Evolutionary conservation across 1,140 invertebrate species (phyloP).

Genomic region (Meloidogyne chitwoodi): DNA sequence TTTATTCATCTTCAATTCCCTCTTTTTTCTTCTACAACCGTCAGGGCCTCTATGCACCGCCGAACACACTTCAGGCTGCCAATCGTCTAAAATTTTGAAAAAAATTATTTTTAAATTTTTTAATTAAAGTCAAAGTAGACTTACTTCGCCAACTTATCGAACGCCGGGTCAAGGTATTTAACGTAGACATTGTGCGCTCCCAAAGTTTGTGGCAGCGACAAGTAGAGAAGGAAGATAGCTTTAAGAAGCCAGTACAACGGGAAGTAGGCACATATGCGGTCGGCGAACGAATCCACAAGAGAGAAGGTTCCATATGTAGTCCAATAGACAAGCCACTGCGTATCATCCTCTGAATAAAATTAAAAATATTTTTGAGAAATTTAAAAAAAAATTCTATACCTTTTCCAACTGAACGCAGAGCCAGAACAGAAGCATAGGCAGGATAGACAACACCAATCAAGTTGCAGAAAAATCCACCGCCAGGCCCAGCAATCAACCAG

Average conservation of each 20-base stretch:
- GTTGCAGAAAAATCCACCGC: slow-evolving; percentile 88
- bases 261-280: background rate
- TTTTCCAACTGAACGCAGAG: background rate
- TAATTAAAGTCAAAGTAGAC: no score
- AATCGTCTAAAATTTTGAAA: background rate
- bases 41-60: background rate
- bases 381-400: background rate
- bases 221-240: background rate
- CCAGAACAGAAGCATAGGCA: slow-evolving; percentile 73
- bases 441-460: slow-evolving; percentile 80
- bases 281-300: background rate
- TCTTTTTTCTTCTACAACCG: background rate
- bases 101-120: no score
- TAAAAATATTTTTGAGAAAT: background rate
- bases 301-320: background rate
- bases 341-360: slow-evolving; percentile 11
- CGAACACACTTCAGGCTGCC: no score
- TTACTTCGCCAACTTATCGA: background rate
- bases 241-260: slow-evolving; percentile 3
- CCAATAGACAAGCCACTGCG: slow-evolving; percentile 14
- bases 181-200: slow-evolving; percentile 7
- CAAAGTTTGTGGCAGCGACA: background rate
- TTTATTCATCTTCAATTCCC: no score
- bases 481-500: slow-evolving; percentile 87
- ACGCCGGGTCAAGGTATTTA: background rate